Base-by-base conservation (phyloP, 2,888 invertebrate species). In the Mimas tiliae region DNA sequence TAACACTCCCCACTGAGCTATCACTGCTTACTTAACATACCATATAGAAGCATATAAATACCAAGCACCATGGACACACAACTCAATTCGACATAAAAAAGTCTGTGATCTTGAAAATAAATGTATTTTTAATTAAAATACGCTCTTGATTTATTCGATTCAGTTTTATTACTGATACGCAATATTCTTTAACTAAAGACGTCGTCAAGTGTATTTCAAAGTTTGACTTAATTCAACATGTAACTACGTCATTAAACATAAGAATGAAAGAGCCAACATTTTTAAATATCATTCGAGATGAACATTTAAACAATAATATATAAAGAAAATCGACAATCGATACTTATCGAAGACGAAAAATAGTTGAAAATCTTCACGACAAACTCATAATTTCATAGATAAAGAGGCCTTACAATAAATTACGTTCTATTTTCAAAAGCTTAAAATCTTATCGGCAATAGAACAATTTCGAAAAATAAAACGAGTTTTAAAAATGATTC, bases 401-500 rank as follows among this genome's bases (percentile, higher is more conserved):
- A 63, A 50, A 48, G 33, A 16, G n/a, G 33, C 34, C 33, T 38
- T 45, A 0, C 34, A 38, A 58, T 58, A 58, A 58, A 58, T 58
- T 42, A 42, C 58, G 58, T 58, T 58, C 38, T 16, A 1, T 42
- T 58, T 58, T 58, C 42, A 38, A 58, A 58, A 38, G 55, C 38
- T 33, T 27, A 52, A 19, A 50, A 9, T 38, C 42, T 58, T 58
- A 58, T 58, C 42, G 42, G 16, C 19, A 6, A 12, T 14, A 21
- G 14, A 52, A 34, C 33, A 9, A 33, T 55, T 50, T 50, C 19
- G 21, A 21, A 50, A 50, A 50, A 27, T n/a, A 52, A 12, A 14
- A 52, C 64, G 9, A 53, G 27, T 52, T 52, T 52, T 52, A 48
- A 48, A 64, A 55, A 55, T 47, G 38, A 38, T 58, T 58, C 58